phyloP scores from a whole-genome alignment of 2,113 vertebrate genomes.

The Perognathus longimembris region DNA sequence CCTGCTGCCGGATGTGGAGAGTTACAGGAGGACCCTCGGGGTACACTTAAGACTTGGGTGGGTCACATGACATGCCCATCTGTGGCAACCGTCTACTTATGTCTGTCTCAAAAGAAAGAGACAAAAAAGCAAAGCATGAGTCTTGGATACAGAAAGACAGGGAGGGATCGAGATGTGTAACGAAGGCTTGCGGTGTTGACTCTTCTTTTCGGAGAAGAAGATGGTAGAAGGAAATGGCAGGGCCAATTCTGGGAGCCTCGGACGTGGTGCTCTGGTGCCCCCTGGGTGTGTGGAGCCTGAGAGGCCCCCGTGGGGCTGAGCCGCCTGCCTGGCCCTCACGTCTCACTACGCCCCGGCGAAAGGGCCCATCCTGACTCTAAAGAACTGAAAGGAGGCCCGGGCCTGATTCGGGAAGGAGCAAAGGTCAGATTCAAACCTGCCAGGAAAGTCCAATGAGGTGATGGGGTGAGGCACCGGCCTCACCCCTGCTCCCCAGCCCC shows the following conservation, averaged over 20 bases:
- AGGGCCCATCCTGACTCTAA: background rate
- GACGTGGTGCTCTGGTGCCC: background rate
- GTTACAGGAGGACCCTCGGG: too few relatives aligned
- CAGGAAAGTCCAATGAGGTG: too few relatives aligned
- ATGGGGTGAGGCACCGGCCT: too few relatives aligned
- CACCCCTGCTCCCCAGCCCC: too few relatives aligned
- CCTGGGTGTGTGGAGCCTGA: background rate
- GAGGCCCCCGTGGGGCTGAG: background rate
- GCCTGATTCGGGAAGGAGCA: background rate
- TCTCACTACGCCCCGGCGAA: background rate
- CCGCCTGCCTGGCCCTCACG: background rate
- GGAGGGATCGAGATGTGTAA: slow-evolving; percentile 35
- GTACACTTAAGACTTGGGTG: too few relatives aligned
- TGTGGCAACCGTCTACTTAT: background rate
- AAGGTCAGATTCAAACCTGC: background rate
- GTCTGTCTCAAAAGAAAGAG: background rate
- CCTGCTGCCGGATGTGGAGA: background rate
- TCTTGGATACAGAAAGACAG: background rate
- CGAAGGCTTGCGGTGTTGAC: background rate
- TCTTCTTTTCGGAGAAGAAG: background rate
- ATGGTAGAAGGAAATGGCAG: slow-evolving; percentile 4
- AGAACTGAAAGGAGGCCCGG: background rate
- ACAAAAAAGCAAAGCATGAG: background rate
- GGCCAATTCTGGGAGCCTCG: background rate
- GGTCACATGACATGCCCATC: background rate